These are phyloP conservation scores for Hypanus sabinus DNA, from an alignment of 2,113 vertebrate species.

Conservation along the genomic window DNA sequence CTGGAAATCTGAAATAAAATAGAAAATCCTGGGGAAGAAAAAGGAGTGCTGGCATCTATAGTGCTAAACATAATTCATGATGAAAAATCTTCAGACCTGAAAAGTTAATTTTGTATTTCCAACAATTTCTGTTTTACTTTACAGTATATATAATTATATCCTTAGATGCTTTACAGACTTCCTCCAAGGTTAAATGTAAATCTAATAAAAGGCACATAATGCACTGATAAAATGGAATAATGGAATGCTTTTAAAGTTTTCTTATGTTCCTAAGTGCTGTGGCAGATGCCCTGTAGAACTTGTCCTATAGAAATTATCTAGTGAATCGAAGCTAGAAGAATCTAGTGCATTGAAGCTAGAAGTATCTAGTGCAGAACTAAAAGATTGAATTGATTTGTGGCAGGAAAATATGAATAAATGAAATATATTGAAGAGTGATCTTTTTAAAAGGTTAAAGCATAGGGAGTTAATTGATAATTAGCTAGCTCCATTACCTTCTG, in stretches of 20 bases:
- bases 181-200: not conserved
- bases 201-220: not conserved
- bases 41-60: no score
- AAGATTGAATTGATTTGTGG: not conserved
- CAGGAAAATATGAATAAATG: not conserved
- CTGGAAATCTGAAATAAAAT: no score
- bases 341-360: not conserved
- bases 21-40: no score
- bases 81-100: no score
- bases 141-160: not conserved
- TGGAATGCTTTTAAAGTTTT: not conserved
- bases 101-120: no score
- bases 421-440: not conserved
- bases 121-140: no score
- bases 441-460: conserved; percentile 5
- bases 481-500: not conserved
- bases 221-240: not conserved
- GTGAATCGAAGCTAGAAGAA: not conserved
- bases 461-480: conserved; percentile 8
- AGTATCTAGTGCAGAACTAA: not conserved
- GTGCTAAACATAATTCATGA: no score
- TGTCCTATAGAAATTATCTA: not conserved
- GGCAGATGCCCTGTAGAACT: not conserved
- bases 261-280: not conserved
- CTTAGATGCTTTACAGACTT: not conserved